Evolutionary conservation across 2,888 invertebrate species (phyloP).

Genomic region (Plebejus anna): DNA sequence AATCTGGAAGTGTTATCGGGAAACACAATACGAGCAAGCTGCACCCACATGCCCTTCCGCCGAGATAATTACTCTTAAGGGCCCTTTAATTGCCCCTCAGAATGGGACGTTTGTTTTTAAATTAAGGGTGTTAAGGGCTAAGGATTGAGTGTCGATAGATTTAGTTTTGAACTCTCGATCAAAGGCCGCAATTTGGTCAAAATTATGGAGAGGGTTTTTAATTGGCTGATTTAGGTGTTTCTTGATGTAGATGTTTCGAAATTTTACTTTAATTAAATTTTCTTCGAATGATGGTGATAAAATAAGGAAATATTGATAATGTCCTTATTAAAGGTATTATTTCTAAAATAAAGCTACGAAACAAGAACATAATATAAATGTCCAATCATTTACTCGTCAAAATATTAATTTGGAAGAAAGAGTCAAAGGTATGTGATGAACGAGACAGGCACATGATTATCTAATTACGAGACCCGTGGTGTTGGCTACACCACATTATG

Average conservation of each 20-base stretch:
- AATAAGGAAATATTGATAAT: too few species aligned
- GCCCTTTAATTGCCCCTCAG: conserved; percentile 53
- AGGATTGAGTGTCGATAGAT: conserved; percentile 16
- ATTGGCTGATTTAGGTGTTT: not conserved
- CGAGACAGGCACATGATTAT: conserved; percentile 58
- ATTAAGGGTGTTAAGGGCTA: conserved; percentile 37
- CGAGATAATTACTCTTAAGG: conserved; percentile 58
- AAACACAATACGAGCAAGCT: conserved; percentile 62
- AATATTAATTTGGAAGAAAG: not conserved
- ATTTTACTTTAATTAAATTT: too few species aligned
- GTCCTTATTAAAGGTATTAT: not conserved
- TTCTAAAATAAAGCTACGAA: not conserved
- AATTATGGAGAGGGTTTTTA: not conserved
- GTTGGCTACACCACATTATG: conserved; percentile 58
- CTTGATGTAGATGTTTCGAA: too few species aligned
- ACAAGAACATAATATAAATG: not conserved
- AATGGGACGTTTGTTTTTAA: conserved; percentile 45
- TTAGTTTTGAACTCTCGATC: not conserved
- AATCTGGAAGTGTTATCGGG: conserved; percentile 36
- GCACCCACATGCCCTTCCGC: conserved; percentile 64
- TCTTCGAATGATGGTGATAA: too few species aligned
- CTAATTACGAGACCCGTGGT: conserved; percentile 64
- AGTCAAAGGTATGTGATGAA: conserved; percentile 36
- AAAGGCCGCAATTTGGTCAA: not conserved
- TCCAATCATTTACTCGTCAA: not conserved